phyloP scores from a whole-genome alignment of 2,888 invertebrate genomes.

The Nudaria mundana region DNA sequence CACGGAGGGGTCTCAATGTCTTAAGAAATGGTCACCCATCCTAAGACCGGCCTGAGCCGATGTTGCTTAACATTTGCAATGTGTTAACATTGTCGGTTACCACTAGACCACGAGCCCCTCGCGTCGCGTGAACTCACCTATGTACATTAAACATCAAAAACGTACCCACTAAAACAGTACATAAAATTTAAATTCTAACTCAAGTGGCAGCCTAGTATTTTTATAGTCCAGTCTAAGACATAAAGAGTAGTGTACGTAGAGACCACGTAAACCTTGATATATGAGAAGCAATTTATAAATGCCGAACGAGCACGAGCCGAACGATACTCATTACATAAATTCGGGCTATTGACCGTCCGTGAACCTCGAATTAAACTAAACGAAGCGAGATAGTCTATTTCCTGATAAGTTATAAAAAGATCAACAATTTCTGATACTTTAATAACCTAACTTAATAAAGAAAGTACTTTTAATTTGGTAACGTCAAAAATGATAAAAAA shows the following conservation, averaged over 20 bases:
- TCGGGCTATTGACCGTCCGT: constrained; percentile 8
- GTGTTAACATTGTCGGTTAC: too few species aligned
- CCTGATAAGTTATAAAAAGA: constrained; percentile 1
- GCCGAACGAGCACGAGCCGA: constrained; percentile 8
- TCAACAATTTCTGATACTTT: too few species aligned
- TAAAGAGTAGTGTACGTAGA: constrained; percentile 17
- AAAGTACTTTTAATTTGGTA: too few species aligned
- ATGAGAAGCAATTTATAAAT: constrained; percentile 22
- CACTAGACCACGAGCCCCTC: too few species aligned
- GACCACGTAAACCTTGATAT: constrained; percentile 17
- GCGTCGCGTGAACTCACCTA: too few species aligned
- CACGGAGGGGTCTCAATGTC: too few species aligned
- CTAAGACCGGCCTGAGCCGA: too few species aligned
- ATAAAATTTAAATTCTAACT: constrained; percentile 3
- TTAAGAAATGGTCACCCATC: too few species aligned
- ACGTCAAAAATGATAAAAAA: too few species aligned
- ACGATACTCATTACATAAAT: constrained; percentile 14
- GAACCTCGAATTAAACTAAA: constrained; percentile 7
- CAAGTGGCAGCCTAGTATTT: constrained; percentile 6
- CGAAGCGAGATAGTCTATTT: constrained; percentile 7
- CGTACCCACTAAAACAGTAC: not conserved
- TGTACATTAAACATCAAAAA: too few species aligned
- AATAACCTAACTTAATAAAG: too few species aligned
- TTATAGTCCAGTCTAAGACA: constrained; percentile 7
- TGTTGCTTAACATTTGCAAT: too few species aligned